Evolutionary conservation across 2,888 invertebrate species (phyloP).

Genomic region (Spisula solida): DNA sequence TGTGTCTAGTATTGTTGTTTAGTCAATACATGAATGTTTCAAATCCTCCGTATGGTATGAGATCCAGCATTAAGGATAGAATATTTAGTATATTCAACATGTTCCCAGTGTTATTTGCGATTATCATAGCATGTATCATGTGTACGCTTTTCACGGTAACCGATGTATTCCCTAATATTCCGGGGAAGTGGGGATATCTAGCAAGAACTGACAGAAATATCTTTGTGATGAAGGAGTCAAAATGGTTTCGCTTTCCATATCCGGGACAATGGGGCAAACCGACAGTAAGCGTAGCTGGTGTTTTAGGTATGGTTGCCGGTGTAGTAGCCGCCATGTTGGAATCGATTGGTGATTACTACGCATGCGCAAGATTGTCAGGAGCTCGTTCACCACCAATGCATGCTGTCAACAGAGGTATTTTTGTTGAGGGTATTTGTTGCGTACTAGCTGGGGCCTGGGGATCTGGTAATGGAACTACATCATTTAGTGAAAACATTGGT

Average conservation of each 20-base stretch:
- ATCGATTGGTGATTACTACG: slow-evolving; percentile 94
- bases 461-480: slow-evolving; percentile 95
- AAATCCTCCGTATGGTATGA: background rate
- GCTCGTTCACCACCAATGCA: slow-evolving; percentile 94
- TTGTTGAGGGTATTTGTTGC: slow-evolving; percentile 94
- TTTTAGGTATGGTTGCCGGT: slow-evolving; percentile 84
- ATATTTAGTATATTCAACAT: slow-evolving; percentile 80
- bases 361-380: slow-evolving; percentile 91
- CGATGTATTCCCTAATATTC: slow-evolving; percentile 86
- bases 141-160: slow-evolving; percentile 85
- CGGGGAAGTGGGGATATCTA: slow-evolving; percentile 84
- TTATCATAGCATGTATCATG: slow-evolving; percentile 83
- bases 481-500: slow-evolving; percentile 96
- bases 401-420: slow-evolving; percentile 91
- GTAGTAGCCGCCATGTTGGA: slow-evolving; percentile 85
- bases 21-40: slow-evolving; percentile 24
- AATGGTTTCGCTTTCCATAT: slow-evolving; percentile 88
- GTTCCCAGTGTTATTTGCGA: slow-evolving; percentile 84
- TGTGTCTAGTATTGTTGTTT: slow-evolving; percentile 7
- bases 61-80: background rate
- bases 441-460: slow-evolving; percentile 95
- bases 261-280: slow-evolving; percentile 89
- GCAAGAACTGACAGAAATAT: slow-evolving; percentile 85
- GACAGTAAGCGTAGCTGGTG: slow-evolving; percentile 79
- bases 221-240: slow-evolving; percentile 79